Percentiles rank a stretch among this genome's conserved stretches.
Evolutionary conservation across 2,797 vertebrate genomes (phyloP).

Genomic region (Sebastes elongatus): DNA sequence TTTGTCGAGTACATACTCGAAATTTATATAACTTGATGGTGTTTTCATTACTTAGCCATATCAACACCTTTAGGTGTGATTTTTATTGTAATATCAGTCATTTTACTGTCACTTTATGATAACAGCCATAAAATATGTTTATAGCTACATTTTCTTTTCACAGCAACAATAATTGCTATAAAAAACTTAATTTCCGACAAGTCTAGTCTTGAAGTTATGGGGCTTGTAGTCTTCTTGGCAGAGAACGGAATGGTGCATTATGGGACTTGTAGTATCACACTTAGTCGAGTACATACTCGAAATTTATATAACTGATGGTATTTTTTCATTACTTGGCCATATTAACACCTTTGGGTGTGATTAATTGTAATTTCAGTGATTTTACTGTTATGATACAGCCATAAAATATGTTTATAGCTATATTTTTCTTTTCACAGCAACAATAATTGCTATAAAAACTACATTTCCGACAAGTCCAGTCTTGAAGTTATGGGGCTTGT

Average conservation of each 20-base stretch:
- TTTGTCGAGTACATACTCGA: fast-evolving
- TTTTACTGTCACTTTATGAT: neutral
- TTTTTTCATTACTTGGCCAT: neutral
- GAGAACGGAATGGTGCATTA: too few species aligned
- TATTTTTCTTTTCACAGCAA: neutral
- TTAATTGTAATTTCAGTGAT: neutral
- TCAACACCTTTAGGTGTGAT: fast-evolving
- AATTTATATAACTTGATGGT: neutral
- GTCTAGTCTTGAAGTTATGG: neutral
- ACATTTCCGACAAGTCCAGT: constrained; percentile 16
- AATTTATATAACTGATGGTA: neutral
- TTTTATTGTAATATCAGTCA: neutral
- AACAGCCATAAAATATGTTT: neutral
- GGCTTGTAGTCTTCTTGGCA: constrained; percentile 39
- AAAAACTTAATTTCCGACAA: constrained; percentile 36
- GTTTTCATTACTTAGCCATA: neutral
- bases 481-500: constrained; percentile 14
- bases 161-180: neutral
- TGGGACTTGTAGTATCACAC: constrained; percentile 16
- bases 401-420: neutral
- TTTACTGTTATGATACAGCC: neutral
- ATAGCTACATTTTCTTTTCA: neutral
- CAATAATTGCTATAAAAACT: neutral
- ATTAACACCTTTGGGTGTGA: fast-evolving
- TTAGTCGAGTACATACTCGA: fast-evolving